Conservation (phyloP, 2,113 vertebrate genomes). For the Lophotis ruficrista region DNA sequence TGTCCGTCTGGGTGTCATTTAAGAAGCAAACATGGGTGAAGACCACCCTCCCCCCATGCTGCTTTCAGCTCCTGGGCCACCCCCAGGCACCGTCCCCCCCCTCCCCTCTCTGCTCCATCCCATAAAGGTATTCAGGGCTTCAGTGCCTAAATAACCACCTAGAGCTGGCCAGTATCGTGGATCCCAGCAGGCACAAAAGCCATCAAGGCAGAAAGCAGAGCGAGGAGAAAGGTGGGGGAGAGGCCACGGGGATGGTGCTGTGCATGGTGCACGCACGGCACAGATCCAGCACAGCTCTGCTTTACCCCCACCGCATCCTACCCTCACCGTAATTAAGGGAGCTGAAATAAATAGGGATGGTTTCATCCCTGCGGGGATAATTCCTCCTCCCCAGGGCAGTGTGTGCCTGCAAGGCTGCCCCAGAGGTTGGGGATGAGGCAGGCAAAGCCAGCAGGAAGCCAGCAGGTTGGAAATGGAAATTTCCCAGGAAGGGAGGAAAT, state of each 20-base stretch:
- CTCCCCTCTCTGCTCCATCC: not conserved
- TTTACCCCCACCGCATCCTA: fast-evolving
- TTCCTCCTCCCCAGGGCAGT: not conserved
- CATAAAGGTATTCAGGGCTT: not conserved
- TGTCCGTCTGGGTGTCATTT: not conserved
- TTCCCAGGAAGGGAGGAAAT: constrained; percentile 14
- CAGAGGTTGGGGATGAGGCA: not conserved
- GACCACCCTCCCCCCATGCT: not conserved
- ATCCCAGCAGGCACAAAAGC: not conserved
- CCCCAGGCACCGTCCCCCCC: not conserved
- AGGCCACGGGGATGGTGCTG: fast-evolving
- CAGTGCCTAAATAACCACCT: not conserved
- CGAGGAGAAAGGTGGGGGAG: not conserved
- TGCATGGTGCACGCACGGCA: fast-evolving
- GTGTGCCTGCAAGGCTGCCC: not conserved
- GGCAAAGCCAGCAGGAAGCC: not conserved
- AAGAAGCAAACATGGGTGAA: not conserved
- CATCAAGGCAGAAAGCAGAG: not conserved
- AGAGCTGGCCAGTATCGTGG: fast-evolving
- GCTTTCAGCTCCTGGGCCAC: not conserved
- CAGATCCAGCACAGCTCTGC: fast-evolving
- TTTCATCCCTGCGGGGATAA: not conserved
- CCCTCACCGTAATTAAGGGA: not conserved
- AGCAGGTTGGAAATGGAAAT: not conserved
- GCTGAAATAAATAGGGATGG: not conserved